These are phyloP conservation scores for Hyppa rectilinea DNA, from an alignment of 2,888 invertebrate genomes.

Conservation along the genomic window DNA sequence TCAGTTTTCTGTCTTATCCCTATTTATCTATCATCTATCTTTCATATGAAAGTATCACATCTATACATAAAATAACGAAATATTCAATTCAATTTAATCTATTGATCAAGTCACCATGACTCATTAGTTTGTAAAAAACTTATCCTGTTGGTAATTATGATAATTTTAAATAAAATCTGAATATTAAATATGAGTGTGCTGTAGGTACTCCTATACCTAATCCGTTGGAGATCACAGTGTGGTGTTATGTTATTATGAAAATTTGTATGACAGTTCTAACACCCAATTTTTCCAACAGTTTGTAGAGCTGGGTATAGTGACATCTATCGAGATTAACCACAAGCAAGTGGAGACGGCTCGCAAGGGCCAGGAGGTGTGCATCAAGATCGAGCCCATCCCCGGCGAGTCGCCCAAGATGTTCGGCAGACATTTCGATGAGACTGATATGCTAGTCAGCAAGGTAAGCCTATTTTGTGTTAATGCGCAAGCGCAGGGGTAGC, in stretches of 20 bases:
- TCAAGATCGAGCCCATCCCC: conserved; percentile 98
- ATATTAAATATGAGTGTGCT: too few relatives aligned
- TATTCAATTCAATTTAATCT: too few relatives aligned
- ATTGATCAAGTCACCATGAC: too few relatives aligned
- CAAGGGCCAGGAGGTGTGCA: conserved; percentile 98
- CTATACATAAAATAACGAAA: not conserved
- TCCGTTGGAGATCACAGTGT: not conserved
- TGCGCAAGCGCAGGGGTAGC: too few relatives aligned
- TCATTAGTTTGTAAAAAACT: too few relatives aligned
- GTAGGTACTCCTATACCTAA: too few relatives aligned
- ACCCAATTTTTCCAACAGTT: conserved; percentile 91
- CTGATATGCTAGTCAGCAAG: conserved; percentile 98
- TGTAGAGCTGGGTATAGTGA: conserved; percentile 97
- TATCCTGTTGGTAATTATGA: too few relatives aligned
- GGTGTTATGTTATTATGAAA: not conserved
- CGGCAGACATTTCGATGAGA: conserved; percentile 99
- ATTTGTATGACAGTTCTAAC: not conserved
- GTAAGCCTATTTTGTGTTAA: conserved; percentile 86
- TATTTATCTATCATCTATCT: too few relatives aligned
- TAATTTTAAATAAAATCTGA: too few relatives aligned
- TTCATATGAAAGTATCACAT: not conserved
- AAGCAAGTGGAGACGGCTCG: conserved; percentile 98
- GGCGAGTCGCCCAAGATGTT: conserved; percentile 99
- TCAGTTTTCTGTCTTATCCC: not conserved
- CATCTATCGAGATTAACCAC: conserved; percentile 98